Conservation (phyloP, 2,797 vertebrate species). For the Peromyscus melanophrys region DNA sequence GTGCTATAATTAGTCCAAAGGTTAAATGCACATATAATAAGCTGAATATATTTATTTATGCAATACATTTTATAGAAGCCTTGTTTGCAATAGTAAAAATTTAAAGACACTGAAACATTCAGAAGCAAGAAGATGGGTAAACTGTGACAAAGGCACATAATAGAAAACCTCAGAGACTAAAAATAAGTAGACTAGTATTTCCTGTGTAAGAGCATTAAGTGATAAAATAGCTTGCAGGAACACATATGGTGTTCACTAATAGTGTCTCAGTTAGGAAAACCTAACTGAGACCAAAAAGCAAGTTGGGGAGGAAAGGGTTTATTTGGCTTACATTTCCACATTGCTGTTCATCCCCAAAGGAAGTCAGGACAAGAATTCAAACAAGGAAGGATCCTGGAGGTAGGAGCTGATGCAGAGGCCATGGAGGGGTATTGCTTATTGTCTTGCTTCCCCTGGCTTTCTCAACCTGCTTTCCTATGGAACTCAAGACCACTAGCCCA, state of each 20-base stretch:
- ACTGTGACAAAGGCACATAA: background rate
- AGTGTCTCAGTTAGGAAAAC: background rate
- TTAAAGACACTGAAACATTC: background rate
- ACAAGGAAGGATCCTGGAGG: background rate
- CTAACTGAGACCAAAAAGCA: background rate
- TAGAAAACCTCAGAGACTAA: background rate
- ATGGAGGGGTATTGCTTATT: background rate
- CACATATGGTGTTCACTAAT: background rate
- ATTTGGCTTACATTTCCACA: background rate
- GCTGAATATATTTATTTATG: background rate
- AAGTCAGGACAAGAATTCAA: background rate
- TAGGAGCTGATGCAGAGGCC: background rate
- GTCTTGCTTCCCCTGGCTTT: background rate
- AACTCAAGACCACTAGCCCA: background rate
- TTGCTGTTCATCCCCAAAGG: background rate
- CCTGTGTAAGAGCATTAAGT: background rate
- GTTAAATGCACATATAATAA: background rate
- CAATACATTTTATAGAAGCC: background rate
- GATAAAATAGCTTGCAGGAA: slow-evolving; percentile 50
- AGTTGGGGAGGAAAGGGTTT: background rate
- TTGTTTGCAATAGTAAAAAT: slow-evolving; percentile 18
- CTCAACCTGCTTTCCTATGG: background rate
- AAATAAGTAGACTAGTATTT: slow-evolving; percentile 37
- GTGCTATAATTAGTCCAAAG: background rate
- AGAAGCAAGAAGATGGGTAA: background rate